Evolutionary conservation across 2,113 vertebrate genomes (phyloP).

Genomic region (Plecotus auritus): DNA sequence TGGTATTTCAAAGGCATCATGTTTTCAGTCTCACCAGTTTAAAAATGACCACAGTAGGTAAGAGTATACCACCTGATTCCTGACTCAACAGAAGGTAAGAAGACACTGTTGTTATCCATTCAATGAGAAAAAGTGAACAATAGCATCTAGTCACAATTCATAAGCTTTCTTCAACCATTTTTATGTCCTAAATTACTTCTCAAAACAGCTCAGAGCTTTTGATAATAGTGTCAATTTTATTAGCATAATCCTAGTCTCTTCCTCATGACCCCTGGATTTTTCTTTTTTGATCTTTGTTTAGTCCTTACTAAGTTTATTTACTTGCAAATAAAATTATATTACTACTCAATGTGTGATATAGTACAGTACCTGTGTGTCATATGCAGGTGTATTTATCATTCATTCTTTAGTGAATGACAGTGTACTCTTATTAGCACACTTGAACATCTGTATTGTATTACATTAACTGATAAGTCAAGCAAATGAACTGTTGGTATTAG

Average conservation of each 20-base stretch:
- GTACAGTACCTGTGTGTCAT: not conserved
- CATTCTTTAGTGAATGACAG: not conserved
- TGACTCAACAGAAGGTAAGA: not conserved
- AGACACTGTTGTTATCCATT: not conserved
- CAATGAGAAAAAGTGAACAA: not conserved
- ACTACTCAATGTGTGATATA: not conserved
- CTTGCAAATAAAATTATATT: not conserved
- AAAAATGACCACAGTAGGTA: not conserved
- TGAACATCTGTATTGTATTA: not conserved
- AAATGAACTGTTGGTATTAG: not conserved
- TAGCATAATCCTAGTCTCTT: not conserved
- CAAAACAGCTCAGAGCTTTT: not conserved
- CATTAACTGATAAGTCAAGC: not conserved
- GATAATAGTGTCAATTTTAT: not conserved
- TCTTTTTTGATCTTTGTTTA: not conserved
- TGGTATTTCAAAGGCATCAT: not conserved
- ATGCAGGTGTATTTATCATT: not conserved
- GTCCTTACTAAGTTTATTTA: not conserved
- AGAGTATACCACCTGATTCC: not conserved
- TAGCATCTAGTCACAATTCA: not conserved
- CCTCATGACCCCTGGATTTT: not conserved
- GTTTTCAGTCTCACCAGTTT: not conserved
- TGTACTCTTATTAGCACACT: not conserved
- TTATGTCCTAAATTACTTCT: not conserved
- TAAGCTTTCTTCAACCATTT: not conserved